Percentiles rank a stretch among this genome's conserved stretches.
These are phyloP conservation scores for Frieseomelitta varia DNA, from an alignment of 1,140 invertebrate genomes.

Conservation along the genomic window DNA sequence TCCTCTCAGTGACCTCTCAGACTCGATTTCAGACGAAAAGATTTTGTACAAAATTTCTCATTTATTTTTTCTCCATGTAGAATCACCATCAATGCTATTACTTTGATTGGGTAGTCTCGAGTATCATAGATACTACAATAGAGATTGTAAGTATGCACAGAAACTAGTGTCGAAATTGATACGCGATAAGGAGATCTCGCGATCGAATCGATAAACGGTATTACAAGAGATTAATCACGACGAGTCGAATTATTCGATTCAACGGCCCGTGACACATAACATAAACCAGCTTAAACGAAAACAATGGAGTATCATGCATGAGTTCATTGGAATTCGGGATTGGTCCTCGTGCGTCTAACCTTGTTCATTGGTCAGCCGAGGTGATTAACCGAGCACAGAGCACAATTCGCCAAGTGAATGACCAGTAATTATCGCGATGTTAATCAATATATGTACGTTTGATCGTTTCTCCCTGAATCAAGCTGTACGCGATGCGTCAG, in stretches of 20 bases:
- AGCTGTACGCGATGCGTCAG: background rate
- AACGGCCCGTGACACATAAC: background rate
- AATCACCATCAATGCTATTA: no score
- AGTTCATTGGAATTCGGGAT: background rate
- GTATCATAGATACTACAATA: no score
- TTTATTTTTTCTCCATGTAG: no score
- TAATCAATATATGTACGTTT: constrained; percentile 9
- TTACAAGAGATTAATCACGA: background rate
- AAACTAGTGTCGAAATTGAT: background rate
- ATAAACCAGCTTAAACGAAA: background rate
- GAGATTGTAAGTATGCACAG: no score
- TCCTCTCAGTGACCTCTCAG: no score
- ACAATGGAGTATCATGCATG: background rate
- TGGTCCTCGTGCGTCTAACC: background rate
- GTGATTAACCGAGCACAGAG: background rate
- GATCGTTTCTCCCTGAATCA: background rate
- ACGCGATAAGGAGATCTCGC: background rate
- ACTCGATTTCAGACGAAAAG: no score
- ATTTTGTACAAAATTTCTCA: no score
- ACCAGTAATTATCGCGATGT: background rate
- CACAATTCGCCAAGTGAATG: background rate
- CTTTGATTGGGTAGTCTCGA: no score
- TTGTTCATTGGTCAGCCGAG: background rate
- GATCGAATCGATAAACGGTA: background rate
- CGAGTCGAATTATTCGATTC: background rate